Base-by-base conservation (phyloP, 2,113 vertebrate genomes). In the Haemorhous mexicanus region DNA sequence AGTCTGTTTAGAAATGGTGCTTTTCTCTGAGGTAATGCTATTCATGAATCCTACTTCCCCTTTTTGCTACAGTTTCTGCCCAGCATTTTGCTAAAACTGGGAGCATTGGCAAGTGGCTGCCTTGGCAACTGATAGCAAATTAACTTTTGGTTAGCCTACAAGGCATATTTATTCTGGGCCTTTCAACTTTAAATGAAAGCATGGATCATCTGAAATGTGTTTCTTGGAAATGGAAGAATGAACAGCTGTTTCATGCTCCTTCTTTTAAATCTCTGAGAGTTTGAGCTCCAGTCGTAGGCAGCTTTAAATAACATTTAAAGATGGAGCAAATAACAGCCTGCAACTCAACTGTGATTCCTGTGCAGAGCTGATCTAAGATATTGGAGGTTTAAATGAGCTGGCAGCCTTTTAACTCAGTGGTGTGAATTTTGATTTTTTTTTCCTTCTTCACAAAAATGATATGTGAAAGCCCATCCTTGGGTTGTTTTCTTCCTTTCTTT, bases 181-280 rank as follows among this genome's bases (percentile, higher is more conserved):
- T 96, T 95, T 97, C 92, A 85, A 85, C 91, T 96, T 94, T 85
- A 96, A 95, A 90, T 93, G 91, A 94, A 96, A 93, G 76, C 62
- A 41, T 85, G 80, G 91, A 94, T 94, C 80, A 87, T 95, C 87
- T 66, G 91, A 89, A 96, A 92, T 87, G 73, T 59, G n/a, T 82
- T 96, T 72, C 91, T 85, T 95, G 87, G 91, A 94, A 95, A 95
- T 62, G 70, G 78, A 89, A 92, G 90, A 91, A 94, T 89, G 91
- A 96, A 64, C 94, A 92, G 75, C 35, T 96, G 90, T 73, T 96
- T 96, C 80, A 75, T 84, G 78, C 75, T 73, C 56, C 44, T 86
- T 92, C 85, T 78, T 92, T 91, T 78, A 95, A 94, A 93, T 90
- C 88, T 83, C 77, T 72, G 39, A 69, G 78, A 87, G 44, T 9